These are phyloP conservation scores for Baccha elongata DNA, from an alignment of 2,888 invertebrate genomes.

Conservation along the genomic window DNA sequence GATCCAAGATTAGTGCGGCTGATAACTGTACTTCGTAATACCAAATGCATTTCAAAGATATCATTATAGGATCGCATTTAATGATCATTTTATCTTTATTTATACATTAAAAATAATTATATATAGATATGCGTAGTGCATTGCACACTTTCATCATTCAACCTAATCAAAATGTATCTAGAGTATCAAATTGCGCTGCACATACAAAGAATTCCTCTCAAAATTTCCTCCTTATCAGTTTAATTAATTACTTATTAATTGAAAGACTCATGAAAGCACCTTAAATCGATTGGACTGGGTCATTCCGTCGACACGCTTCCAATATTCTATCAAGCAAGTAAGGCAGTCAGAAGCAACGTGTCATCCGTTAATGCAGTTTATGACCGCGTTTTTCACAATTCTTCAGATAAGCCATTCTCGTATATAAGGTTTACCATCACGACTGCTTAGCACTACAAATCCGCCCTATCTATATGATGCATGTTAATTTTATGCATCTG, in stretches of 20 bases:
- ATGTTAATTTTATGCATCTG: constrained; percentile 72
- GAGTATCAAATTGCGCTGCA: constrained; percentile 13
- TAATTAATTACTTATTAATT: constrained; percentile 72
- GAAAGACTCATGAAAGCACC: constrained; percentile 61
- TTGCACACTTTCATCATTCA: constrained; percentile 3
- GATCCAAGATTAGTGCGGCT: no score
- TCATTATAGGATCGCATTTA: no score
- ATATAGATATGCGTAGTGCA: background rate
- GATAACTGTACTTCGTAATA: no score
- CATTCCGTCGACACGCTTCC: constrained; percentile 61
- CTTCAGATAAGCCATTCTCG: constrained; percentile 18
- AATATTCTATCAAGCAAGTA: constrained; percentile 3
- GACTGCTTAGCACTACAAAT: constrained; percentile 49
- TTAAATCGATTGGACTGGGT: constrained; percentile 51
- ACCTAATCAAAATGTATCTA: constrained; percentile 37
- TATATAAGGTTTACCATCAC: background rate
- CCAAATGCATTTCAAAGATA: no score
- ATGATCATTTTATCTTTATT: no score
- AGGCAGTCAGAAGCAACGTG: constrained; percentile 24
- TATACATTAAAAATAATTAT: no score
- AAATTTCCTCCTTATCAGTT: constrained; percentile 50
- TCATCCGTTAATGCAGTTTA: constrained; percentile 62
- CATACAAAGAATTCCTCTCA: constrained; percentile 45
- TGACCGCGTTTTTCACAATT: constrained; percentile 39
- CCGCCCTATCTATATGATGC: constrained; percentile 48